Base-by-base conservation (phyloP, 2,888 invertebrate genomes). In the Eudiplozoon nipponicum region DNA sequence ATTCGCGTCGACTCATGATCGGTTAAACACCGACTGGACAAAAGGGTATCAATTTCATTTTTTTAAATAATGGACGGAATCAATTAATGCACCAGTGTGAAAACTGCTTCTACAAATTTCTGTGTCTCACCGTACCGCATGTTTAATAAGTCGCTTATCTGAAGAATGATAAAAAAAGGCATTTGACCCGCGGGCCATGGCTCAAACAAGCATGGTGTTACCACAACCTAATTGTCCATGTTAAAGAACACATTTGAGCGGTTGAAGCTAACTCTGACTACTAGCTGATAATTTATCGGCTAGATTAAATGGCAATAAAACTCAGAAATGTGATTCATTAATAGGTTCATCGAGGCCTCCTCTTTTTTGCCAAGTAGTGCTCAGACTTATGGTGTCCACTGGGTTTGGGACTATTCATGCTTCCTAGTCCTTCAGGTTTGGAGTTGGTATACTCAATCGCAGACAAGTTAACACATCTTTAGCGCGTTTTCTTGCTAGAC, bases 61-160 rank as follows among this genome's bases (percentile, higher is more conserved):
- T 80, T 70, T 51, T 81, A 75, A 47, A 81, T 71, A 39, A 81
- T 80, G 51, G 74, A 73, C 0, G 80, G 80, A 53, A 78, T 75
- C 37, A 81, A 61, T 58, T 81, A 81, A 3, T 70, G 69, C 5
- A 90, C 90, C 35, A 94, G 62, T 1, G 78, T 74, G 61, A 94
- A 94, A 0, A 94, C 78, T 2, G 90, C 90, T 0, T 80, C 72
- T 0, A 84, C 80, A 38, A 90, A 58, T 56, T 94, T 94, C 61
- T 90, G 86, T 43, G 84, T 84, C 62, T 94, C 94, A 0, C 94
- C 94, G 53, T 90, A 86, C 86, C 86, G 94, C 59, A 94, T 94
- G 62, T 94, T 90, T 0, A 84, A 80, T 11, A 86, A 17, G 13
- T 13, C 17, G 5, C 17, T 31, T 13, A 31, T 31, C 31, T 31